Conservation (phyloP, 1,140 invertebrate species). For the Oncopodura yosiiana region DNA sequence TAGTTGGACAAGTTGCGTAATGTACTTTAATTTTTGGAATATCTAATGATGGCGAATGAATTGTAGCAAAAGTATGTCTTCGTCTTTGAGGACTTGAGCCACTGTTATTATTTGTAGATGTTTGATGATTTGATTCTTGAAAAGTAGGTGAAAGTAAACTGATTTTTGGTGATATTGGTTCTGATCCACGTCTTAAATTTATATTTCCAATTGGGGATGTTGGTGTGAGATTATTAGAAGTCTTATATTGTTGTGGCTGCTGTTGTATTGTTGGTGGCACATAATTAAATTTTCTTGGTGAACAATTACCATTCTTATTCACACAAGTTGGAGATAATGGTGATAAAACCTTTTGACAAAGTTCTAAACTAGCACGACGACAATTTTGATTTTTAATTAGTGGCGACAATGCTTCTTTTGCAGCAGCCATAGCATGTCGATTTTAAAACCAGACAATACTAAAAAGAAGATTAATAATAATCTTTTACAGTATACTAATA, state of each 20-base stretch:
- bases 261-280: not conserved
- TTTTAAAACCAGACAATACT: too few relatives aligned
- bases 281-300: not conserved
- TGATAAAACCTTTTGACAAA: constrained; percentile 25
- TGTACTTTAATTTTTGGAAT: too few relatives aligned
- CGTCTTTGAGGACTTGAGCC: too few relatives aligned
- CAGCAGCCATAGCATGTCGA: constrained; percentile 21
- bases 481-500: too few relatives aligned
- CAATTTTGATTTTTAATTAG: constrained; percentile 8
- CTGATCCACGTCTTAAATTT: not conserved
- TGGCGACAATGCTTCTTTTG: constrained; percentile 26
- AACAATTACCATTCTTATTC: not conserved
- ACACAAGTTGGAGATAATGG: not conserved
- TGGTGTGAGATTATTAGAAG: not conserved
- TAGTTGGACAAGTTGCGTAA: too few relatives aligned
- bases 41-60: too few relatives aligned
- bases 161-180: not conserved
- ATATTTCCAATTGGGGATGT: not conserved
- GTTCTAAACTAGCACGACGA: constrained; percentile 25
- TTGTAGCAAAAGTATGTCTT: too few relatives aligned
- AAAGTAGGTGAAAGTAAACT: too few relatives aligned
- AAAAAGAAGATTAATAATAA: too few relatives aligned
- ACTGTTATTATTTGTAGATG: too few relatives aligned
- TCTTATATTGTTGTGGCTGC: not conserved
- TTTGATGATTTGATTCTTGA: too few relatives aligned